Evolutionary conservation across 92 coral and sea anemone genomes (phyloP).

Genomic region (Palythoa caribaeorum): DNA sequence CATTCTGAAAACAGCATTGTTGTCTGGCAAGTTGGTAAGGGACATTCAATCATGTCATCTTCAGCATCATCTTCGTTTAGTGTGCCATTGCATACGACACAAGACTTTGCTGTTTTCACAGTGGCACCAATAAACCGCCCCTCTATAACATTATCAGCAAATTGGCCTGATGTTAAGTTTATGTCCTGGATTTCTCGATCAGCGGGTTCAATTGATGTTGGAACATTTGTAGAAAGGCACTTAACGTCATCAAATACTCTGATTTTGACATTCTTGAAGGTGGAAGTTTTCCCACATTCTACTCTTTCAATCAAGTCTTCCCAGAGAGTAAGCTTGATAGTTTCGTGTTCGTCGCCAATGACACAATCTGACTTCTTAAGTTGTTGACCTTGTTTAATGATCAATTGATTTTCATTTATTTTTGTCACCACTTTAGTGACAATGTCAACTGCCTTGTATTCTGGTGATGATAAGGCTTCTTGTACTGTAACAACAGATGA

Average conservation of each 20-base stretch:
- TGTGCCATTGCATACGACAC: slow-evolving; percentile 54
- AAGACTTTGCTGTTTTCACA: slow-evolving; percentile 43
- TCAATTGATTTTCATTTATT: slow-evolving; percentile 25
- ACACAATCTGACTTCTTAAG: slow-evolving; percentile 30
- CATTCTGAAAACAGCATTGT: slow-evolving; percentile 53
- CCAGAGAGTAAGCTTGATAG: slow-evolving; percentile 37
- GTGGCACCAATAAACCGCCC: slow-evolving; percentile 45
- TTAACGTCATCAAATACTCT: slow-evolving; percentile 42
- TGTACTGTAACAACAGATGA: slow-evolving; percentile 37
- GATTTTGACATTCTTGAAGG: slow-evolving; percentile 24
- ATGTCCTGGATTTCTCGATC: slow-evolving; percentile 46
- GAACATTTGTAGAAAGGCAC: slow-evolving; percentile 32
- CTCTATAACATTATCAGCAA: slow-evolving; percentile 40
- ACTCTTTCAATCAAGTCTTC: slow-evolving; percentile 40
- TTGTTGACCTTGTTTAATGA: slow-evolving; percentile 24
- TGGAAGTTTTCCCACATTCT: slow-evolving; percentile 31
- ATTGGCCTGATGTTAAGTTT: slow-evolving; percentile 43
- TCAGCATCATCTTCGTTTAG: slow-evolving; percentile 39
- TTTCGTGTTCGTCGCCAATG: slow-evolving; percentile 26
- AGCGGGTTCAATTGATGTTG: slow-evolving; percentile 44
- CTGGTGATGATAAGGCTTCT: slow-evolving; percentile 35
- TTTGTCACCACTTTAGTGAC: slow-evolving; percentile 25
- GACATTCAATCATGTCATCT: slow-evolving; percentile 41
- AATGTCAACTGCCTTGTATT: slow-evolving; percentile 11
- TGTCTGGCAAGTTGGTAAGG: slow-evolving; percentile 34